Percentiles rank a stretch among this genome's conserved stretches.
These are phyloP conservation scores for Ichneumon xanthorius DNA, from an alignment of 2,888 invertebrate genomes.

Conservation along the genomic window DNA sequence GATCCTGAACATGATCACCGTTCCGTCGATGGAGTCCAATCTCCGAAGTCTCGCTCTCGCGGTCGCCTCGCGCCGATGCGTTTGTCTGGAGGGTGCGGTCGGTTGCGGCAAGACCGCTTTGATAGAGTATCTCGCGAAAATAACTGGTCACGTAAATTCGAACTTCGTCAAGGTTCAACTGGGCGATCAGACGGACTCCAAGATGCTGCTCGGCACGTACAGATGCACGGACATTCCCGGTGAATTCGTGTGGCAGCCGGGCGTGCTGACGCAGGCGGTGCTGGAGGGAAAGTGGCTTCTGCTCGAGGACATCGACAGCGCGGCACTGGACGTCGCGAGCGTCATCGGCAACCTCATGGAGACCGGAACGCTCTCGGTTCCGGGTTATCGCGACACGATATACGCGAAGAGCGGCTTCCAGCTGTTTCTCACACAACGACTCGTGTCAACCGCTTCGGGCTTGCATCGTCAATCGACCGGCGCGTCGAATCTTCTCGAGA, in stretches of 20 bases:
- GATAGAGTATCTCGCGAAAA: constrained; percentile 93
- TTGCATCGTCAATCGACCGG: constrained; percentile 85
- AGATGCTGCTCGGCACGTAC: constrained; percentile 97
- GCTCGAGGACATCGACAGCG: constrained; percentile 97
- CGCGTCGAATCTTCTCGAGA: constrained; percentile 90
- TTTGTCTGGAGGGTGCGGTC: constrained; percentile 89
- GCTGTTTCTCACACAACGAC: constrained; percentile 94
- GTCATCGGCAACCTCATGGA: constrained; percentile 94
- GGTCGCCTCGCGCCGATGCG: constrained; percentile 89
- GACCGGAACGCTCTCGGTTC: constrained; percentile 92
- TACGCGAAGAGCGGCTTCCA: constrained; percentile 94
- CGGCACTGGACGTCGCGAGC: constrained; percentile 96
- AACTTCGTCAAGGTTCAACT: constrained; percentile 95
- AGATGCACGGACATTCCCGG: constrained; percentile 98
- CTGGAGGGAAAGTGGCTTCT: constrained; percentile 95
- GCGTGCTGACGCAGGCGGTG: constrained; percentile 95
- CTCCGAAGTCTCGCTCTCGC: constrained; percentile 92
- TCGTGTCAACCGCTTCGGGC: constrained; percentile 76
- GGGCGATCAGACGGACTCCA: constrained; percentile 98
- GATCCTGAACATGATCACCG: constrained; percentile 87
- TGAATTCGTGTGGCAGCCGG: constrained; percentile 98
- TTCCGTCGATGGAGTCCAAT: constrained; percentile 91
- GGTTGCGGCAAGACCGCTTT: constrained; percentile 98
- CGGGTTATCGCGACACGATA: constrained; percentile 94
- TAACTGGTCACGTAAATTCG: constrained; percentile 88